These are phyloP conservation scores for Hemibagrus wyckioides DNA, from an alignment of 2,113 vertebrate species.

Conservation along the genomic window DNA sequence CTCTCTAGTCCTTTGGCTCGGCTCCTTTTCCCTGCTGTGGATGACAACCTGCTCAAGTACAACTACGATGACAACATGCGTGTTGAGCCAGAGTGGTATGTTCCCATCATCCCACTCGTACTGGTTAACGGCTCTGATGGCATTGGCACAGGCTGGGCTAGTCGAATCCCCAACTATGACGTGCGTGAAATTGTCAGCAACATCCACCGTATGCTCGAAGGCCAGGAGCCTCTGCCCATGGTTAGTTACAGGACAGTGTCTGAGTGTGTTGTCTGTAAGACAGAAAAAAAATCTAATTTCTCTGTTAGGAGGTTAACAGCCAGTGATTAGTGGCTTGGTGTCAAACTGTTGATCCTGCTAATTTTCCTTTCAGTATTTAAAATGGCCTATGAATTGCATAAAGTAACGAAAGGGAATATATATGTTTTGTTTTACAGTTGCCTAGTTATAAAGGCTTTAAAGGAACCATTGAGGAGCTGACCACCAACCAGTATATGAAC, in stretches of 20 bases:
- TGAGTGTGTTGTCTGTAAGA: not conserved
- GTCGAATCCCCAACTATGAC: constrained; percentile 89
- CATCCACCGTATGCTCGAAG: constrained; percentile 85
- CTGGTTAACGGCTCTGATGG: constrained; percentile 92
- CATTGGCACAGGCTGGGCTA: constrained; percentile 97
- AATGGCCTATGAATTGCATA: no score
- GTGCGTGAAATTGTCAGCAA: constrained; percentile 89
- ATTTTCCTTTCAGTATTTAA: not conserved
- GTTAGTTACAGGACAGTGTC: constrained; percentile 67
- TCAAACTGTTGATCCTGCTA: no score
- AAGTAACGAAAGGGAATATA: no score
- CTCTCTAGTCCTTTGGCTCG: constrained; percentile 81
- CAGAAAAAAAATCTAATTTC: not conserved
- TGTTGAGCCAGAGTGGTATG: constrained; percentile 98
- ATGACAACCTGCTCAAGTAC: constrained; percentile 89
- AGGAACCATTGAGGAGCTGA: constrained; percentile 87
- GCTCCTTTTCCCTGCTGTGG: constrained; percentile 84
- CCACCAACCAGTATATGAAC: constrained; percentile 85
- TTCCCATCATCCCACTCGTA: constrained; percentile 92
- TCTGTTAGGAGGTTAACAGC: not conserved
- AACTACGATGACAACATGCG: constrained; percentile 94
- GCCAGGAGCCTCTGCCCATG: constrained; percentile 88
- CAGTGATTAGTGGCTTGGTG: not conserved
- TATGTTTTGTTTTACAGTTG: constrained; percentile 70
- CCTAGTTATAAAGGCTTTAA: constrained; percentile 95